Evolutionary conservation across 2,113 vertebrate species (phyloP).

Genomic region (Stigmatopora argus): DNA sequence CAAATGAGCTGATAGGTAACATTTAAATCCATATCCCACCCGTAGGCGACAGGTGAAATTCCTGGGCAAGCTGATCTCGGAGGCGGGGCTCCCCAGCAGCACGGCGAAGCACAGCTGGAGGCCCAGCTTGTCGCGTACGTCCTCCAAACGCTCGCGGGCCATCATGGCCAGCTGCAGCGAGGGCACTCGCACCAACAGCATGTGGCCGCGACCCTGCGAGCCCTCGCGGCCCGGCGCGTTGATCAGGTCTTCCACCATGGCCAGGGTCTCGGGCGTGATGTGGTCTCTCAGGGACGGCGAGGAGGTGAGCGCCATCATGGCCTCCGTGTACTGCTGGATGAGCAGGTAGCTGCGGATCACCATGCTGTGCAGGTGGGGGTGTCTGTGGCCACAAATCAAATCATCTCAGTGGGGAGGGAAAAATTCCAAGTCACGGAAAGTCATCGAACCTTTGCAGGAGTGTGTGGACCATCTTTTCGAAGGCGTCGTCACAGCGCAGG

Average conservation of each 20-base stretch:
- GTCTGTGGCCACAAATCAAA: slow-evolving; percentile 65
- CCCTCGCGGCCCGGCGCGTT: slow-evolving; percentile 78
- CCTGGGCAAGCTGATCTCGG: slow-evolving; percentile 76
- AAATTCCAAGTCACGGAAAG: background rate
- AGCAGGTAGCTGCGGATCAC: slow-evolving; percentile 96
- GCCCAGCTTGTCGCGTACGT: slow-evolving; percentile 88
- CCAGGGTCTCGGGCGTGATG: slow-evolving; percentile 91
- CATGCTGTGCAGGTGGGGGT: slow-evolving; percentile 95
- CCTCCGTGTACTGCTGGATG: slow-evolving; percentile 96
- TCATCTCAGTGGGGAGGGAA: background rate
- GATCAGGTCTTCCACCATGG: slow-evolving; percentile 92
- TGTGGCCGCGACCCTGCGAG: slow-evolving; percentile 82
- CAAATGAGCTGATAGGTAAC: too few relatives aligned
- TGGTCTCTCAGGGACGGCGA: slow-evolving; percentile 86
- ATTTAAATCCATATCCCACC: slow-evolving; percentile 65
- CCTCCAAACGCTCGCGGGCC: slow-evolving; percentile 87
- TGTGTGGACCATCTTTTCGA: slow-evolving; percentile 94
- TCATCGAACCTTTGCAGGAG: slow-evolving; percentile 82
- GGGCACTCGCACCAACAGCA: slow-evolving; percentile 92
- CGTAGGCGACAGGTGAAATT: slow-evolving; percentile 82
- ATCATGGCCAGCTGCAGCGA: slow-evolving; percentile 94
- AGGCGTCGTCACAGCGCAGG: slow-evolving; percentile 91
- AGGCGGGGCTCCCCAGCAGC: slow-evolving; percentile 84
- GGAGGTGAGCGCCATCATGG: slow-evolving; percentile 92
- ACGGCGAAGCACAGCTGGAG: slow-evolving; percentile 91